Percentiles rank a stretch among this genome's conserved stretches.
These are phyloP conservation scores for Ispidina lecontei DNA, from an alignment of 2,797 vertebrate genomes.

Conservation along the genomic window DNA sequence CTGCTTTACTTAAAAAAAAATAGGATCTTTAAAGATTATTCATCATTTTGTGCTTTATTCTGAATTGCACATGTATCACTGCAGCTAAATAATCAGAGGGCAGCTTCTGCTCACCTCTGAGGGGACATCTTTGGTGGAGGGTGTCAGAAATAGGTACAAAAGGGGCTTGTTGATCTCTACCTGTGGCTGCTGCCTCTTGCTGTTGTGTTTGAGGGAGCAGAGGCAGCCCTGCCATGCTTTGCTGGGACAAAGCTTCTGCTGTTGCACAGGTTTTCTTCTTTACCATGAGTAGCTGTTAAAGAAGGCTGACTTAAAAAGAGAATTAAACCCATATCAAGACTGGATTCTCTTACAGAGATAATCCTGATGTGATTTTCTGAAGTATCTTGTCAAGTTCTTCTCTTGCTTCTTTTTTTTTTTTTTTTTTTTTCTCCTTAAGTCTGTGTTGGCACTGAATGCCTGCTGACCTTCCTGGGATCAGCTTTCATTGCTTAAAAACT, in stretches of 20 bases:
- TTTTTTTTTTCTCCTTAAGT: not conserved
- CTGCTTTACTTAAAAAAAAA: not conserved
- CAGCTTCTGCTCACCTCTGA: not conserved
- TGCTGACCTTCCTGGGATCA: not conserved
- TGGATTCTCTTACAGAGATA: not conserved
- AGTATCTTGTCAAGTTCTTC: conserved; percentile 4
- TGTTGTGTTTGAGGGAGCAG: not conserved
- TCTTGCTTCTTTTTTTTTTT: not conserved
- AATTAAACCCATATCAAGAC: not conserved
- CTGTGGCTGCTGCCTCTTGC: rapidly evolving
- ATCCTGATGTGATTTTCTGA: not conserved
- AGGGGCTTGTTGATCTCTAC: not conserved
- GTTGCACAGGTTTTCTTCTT: not conserved
- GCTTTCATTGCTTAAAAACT: not conserved
- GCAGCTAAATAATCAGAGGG: not conserved
- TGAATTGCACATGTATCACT: not conserved
- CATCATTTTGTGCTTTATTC: not conserved
- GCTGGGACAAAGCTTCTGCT: not conserved
- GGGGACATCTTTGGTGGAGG: not conserved
- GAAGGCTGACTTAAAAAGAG: not conserved
- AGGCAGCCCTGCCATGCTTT: not conserved
- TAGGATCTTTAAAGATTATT: not conserved
- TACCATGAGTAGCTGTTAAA: rapidly evolving
- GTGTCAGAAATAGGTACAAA: not conserved
- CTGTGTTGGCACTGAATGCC: not conserved